Evolutionary conservation across 2,113 vertebrate species (phyloP), one percentile per base, ranked within the genome.

Genomic region (Zapus hudsonius): DNA sequence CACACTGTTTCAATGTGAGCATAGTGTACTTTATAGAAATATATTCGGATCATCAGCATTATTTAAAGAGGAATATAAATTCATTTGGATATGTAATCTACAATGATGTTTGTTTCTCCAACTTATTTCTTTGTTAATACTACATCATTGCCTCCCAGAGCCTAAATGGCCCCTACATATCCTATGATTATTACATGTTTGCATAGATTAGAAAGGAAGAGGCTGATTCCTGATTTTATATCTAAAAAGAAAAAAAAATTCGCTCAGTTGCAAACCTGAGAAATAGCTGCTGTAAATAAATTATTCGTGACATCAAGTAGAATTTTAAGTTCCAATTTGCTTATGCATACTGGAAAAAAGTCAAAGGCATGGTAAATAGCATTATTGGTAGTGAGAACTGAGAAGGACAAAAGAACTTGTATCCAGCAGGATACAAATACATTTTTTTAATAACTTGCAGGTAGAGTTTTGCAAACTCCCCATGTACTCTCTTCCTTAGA

Each of bases 401-500:
- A 90, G 29, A 15, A 78, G 27, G 10, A 40, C 0, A 11, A 90
- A 81, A 76, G 1, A 63, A 7, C 23, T 29, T 64, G 3, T 23
- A 59, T 52, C 40, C 64, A 40, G 61, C 59, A 36, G 55, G 22
- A 79, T 25, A 40, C 44, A 82, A 72, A 81, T 74, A 44, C n/a
- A 59, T 15, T 67, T 93, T 90, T 91, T 93, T 13, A 42, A 36
- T 85, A 90, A 23, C 47, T 78, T 59, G 29, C n/a, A 67, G 36
- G 91, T 89, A 85, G 22, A 90, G 75, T 66, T 76, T 64, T 87
- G 52, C 73, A 5, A 13, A 91, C n/a, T 95, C 81, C n/a, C 82
- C 61, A 20, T 70, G 72, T 66, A 87, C 87, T 92, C 76, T 86
- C 76, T 87, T 80, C 29, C 75, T 91, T 87, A 74, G 38, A 95